Evolutionary conservation across 2,888 invertebrate genomes (phyloP).

Genomic region (Scaptomyza polygonia): DNA sequence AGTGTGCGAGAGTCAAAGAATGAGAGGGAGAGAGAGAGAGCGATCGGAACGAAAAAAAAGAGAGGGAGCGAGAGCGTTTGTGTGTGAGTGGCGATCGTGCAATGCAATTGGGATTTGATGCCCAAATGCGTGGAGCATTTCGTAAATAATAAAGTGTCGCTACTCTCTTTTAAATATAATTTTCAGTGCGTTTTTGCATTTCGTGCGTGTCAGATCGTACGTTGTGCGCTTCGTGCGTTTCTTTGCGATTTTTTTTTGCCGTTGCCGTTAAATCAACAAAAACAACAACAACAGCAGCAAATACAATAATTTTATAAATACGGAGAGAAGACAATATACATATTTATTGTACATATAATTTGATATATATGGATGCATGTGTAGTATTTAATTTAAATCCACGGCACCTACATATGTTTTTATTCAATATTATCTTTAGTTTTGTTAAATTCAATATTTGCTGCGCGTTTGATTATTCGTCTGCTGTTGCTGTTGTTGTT

Average conservation of each 20-base stretch:
- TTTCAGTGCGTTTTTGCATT: slow-evolving; percentile 71
- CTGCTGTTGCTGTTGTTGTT: slow-evolving; percentile 15
- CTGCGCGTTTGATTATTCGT: slow-evolving; percentile 33
- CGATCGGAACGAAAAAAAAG: not conserved
- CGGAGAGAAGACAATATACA: slow-evolving; percentile 17
- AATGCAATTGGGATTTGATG: slow-evolving; percentile 42
- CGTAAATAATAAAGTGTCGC: slow-evolving; percentile 61
- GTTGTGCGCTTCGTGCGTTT: slow-evolving; percentile 59
- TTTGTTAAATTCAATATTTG: slow-evolving; percentile 40
- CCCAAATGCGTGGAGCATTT: slow-evolving; percentile 56
- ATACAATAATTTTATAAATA: slow-evolving; percentile 16
- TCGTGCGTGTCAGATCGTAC: slow-evolving; percentile 67
- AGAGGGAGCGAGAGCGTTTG: not conserved
- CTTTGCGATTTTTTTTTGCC: slow-evolving; percentile 5
- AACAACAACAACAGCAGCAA: slow-evolving; percentile 12
- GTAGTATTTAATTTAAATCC: slow-evolving; percentile 41
- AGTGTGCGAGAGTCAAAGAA: not conserved
- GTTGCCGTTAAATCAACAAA: slow-evolving; percentile 22
- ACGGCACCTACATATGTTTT: slow-evolving; percentile 13
- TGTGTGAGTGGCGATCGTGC: slow-evolving; percentile 9
- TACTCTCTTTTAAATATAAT: slow-evolving; percentile 63
- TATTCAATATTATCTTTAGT: slow-evolving; percentile 4
- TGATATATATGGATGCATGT: slow-evolving; percentile 11
- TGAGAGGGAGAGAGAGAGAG: not conserved
- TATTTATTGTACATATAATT: slow-evolving; percentile 5